Conservation (phyloP, 1,140 invertebrate genomes). For the Elymnias hypermnestra region DNA sequence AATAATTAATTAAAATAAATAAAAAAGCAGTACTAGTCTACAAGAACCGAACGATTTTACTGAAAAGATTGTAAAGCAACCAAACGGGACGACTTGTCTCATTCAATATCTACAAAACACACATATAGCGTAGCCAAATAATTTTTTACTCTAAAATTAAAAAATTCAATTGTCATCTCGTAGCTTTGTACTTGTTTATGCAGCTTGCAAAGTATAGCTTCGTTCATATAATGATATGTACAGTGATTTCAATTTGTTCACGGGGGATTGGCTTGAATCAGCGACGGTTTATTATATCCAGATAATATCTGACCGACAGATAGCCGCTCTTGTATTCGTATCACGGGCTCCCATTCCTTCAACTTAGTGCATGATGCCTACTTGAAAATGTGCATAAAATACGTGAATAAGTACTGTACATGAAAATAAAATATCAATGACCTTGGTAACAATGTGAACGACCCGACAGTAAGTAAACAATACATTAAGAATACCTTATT, state of each 20-base stretch:
- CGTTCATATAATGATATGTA: conserved; percentile 10
- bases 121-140: too few relatives aligned
- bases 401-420: conserved; percentile 35
- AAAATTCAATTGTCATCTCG: too few relatives aligned
- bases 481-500: background rate
- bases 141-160: too few relatives aligned
- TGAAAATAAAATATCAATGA: conserved; percentile 43
- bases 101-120: too few relatives aligned
- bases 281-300: conserved; percentile 39
- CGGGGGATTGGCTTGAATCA: conserved; percentile 42
- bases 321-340: conserved; percentile 45
- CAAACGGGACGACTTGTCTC: too few relatives aligned
- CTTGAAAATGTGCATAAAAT: conserved; percentile 53
- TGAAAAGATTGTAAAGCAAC: too few relatives aligned
- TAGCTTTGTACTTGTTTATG: too few relatives aligned
- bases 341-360: conserved; percentile 58
- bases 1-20: too few relatives aligned
- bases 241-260: conserved; percentile 46
- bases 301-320: conserved; percentile 55
- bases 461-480: conserved; percentile 35
- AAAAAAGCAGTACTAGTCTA: too few relatives aligned
- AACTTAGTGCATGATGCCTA: conserved; percentile 50
- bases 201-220: too few relatives aligned
- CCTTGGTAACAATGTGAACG: conserved; percentile 56
- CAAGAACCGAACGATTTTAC: too few relatives aligned